These are phyloP conservation scores for Xyrauchen texanus DNA, from an alignment of 2,113 vertebrate genomes.

Conservation along the genomic window DNA sequence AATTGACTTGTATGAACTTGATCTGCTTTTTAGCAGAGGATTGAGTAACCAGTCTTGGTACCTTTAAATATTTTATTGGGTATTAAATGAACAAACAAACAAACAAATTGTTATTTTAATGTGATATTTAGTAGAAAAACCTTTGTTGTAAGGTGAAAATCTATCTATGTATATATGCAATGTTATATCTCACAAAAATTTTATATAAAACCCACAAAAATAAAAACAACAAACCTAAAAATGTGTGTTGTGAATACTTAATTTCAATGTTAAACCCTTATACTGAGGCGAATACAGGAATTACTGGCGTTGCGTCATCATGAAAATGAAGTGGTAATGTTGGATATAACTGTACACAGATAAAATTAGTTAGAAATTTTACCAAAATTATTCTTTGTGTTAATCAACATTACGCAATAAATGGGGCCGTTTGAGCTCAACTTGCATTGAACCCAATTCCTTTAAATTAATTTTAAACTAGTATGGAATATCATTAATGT, in stretches of 20 bases:
- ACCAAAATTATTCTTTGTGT: too few species aligned
- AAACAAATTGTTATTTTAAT: conserved; percentile 74
- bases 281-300: too few species aligned
- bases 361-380: too few species aligned
- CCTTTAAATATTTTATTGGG: conserved; percentile 64
- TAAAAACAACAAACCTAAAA: conserved; percentile 42
- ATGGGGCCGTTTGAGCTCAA: too few species aligned
- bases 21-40: conserved; percentile 82
- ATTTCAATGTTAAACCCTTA: too few species aligned
- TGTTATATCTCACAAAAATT: conserved; percentile 83
- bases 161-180: conserved; percentile 75
- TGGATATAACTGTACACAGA: too few species aligned
- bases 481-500: too few species aligned
- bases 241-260: background rate
- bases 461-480: too few species aligned
- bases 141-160: conserved; percentile 82
- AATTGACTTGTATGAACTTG: conserved; percentile 63
- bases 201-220: conserved; percentile 78
- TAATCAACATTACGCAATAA: too few species aligned
- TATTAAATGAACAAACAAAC: conserved; percentile 47
- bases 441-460: too few species aligned
- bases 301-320: too few species aligned
- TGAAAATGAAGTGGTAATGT: too few species aligned
- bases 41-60: conserved; percentile 81
- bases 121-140: conserved; percentile 77